Evolutionary conservation across 2,113 vertebrate genomes (phyloP).

Genomic region (Sylvia atricapilla): DNA sequence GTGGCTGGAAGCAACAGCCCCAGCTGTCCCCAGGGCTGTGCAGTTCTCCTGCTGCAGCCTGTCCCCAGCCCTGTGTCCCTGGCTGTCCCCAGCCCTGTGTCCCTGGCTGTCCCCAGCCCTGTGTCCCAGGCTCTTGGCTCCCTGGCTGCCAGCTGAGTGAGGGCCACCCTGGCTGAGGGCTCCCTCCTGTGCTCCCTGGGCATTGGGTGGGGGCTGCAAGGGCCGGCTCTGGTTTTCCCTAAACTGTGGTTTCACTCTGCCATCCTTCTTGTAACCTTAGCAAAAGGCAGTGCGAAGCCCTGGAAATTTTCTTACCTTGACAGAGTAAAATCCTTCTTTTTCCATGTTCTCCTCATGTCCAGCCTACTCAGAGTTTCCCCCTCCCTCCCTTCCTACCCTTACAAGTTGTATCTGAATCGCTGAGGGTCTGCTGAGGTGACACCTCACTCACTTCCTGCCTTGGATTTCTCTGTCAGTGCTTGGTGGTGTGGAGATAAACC

Average conservation of each 20-base stretch:
- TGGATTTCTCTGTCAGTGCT: not conserved
- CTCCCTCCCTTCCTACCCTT: not conserved
- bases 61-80: not conserved
- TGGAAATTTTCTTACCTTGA: not conserved
- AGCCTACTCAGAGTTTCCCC: not conserved
- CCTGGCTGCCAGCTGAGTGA: not conserved
- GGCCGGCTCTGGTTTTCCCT: not conserved
- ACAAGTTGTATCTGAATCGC: not conserved
- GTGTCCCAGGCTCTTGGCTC: not conserved
- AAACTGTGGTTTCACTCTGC: not conserved
- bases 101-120: no score
- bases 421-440: not conserved
- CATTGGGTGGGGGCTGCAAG: no score
- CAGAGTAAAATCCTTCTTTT: not conserved
- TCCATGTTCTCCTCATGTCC: fast-evolving
- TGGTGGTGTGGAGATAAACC: not conserved
- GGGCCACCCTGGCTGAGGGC: not conserved
- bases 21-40: not conserved
- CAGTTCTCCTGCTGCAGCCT: not conserved
- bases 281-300: no score
- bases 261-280: not conserved
- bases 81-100: not conserved
- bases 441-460: not conserved
- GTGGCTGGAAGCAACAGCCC: not conserved
- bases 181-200: not conserved